These are phyloP conservation scores for Cerastoderma edule DNA, from an alignment of 2,888 invertebrate genomes.

Conservation along the genomic window DNA sequence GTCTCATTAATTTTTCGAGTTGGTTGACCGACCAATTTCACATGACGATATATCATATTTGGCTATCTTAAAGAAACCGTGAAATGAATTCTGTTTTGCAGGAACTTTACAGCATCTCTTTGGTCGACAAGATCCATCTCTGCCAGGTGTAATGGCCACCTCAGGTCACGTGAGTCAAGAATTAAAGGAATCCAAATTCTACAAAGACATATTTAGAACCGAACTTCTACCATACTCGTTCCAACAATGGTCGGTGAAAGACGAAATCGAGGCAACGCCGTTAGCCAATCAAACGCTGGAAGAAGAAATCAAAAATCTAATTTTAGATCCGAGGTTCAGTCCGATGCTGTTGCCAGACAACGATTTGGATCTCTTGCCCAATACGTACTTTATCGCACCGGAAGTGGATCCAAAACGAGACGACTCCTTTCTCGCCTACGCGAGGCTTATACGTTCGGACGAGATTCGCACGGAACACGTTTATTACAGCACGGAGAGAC, in stretches of 20 bases:
- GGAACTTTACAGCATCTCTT: too few relatives aligned
- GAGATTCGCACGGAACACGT: neutral
- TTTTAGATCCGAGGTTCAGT: conserved; percentile 14
- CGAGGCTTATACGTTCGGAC: neutral
- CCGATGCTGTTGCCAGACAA: conserved; percentile 9
- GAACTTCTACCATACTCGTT: conserved; percentile 17
- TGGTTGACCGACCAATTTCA: too few relatives aligned
- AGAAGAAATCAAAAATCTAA: neutral
- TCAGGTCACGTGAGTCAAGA: conserved; percentile 1
- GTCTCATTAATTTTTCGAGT: too few relatives aligned
- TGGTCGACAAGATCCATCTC: neutral
- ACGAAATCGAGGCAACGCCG: neutral
- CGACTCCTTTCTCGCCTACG: conserved; percentile 9
- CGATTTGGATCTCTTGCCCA: neutral
- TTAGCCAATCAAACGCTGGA: conserved; percentile 12
- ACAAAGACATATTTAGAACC: neutral
- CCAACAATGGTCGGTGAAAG: neutral
- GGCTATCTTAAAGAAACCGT: too few relatives aligned
- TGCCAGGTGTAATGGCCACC: neutral
- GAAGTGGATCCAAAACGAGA: conserved; percentile 20
- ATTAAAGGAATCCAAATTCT: neutral
- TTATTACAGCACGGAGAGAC: neutral
- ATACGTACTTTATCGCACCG: conserved; percentile 16
- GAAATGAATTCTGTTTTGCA: too few relatives aligned
- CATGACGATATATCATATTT: too few relatives aligned